Evolutionary conservation across 2,797 vertebrate genomes (phyloP), one percentile per base, ranked within the genome.

Genomic region (Sebastes cheni): DNA sequence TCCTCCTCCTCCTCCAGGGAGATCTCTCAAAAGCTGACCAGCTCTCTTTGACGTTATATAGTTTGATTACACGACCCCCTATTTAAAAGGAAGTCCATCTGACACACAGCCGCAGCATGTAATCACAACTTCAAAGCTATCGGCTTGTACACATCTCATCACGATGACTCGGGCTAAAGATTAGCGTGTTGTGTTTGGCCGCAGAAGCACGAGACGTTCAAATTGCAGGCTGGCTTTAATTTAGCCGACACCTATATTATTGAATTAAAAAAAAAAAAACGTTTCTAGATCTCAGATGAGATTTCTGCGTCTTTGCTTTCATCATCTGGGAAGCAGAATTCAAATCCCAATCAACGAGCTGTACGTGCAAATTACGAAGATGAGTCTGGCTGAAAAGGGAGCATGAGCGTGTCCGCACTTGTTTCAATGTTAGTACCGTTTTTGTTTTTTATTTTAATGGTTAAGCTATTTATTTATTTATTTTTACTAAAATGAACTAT

Each of bases 121-220:
- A 86, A 89, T 86, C 86, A 80, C 32, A 4, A 54, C 78, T 84
- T 92, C 90, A 91, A 91, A 90, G 85, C 67, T 16, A 34, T 25
- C 4, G 2, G 14, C 64, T 56, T 12, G 27, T 46, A 34, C 60
- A 2, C 3, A 61, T 80, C 58, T 83, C 86, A 82, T 82, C 76
- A 1, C 74, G 5, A 14, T 6, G 80, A 74, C 86, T 87, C 80
- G 5, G 46, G n/a, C 65, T 23, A 3, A 60, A 87, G 86, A 86
- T 89, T 61, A 77, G 64, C 61, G 0, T 88, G 82, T 88, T 90
- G 52, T 62, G 56, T 80, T 93, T 91, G 90, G 89, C 87, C 12
- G 71, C 50, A n/a, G 66, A 6, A 72, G 46, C 62, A 30, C 0
- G 8, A 5, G 68, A 77, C 13, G 20, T 70, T 42, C 39, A 16